Base-by-base conservation (phyloP, 2,113 vertebrate genomes). In the Oxyruncus cristatus region DNA sequence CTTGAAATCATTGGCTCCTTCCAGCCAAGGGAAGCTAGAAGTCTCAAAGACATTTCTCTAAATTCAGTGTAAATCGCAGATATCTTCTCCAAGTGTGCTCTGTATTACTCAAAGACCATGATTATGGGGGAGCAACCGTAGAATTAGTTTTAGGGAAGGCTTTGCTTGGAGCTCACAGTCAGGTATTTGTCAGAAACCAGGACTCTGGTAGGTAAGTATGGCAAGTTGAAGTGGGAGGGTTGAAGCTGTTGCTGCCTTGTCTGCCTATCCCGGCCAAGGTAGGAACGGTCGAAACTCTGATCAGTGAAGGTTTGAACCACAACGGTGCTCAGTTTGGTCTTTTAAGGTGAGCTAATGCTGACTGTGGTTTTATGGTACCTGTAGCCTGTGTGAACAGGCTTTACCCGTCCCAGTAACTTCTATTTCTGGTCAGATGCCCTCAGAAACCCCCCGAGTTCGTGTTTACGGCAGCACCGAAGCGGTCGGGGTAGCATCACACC, bases 401-500 rank as follows among this genome's bases (percentile, higher is more conserved):
- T 62, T 47, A 42, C n/a, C 28, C 12, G 47, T 20, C 16, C 13
- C 18, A 35, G 21, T 17, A 71, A 87, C 63, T 80, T 24, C 26
- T 32, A 0, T 7, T 70, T 63, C 14, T 4, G 30, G 77, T 9
- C 49, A 3, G 49, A 27, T 10, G 68, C 46, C 23, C 12, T 19
- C 32, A 22, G 23, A 33, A n/a, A 1, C 16, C 12, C 33, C 30
- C 37, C 22, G 30, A 5, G n/a, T 0, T 14, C 6, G 17, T 18
- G 30, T 32, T 55, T 1, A 4, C 2, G 33, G 67, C 68, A 9
- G 63, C 77, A 2, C n/a, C 5, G 1, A 18, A 6, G 53, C 0
- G 26, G 7, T 2, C 1, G 12, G 21, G 33, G 20, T 0, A 20
- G 49, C 53, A 2, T 5, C 21, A 1, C 44, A 0, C 0, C 7